Conservation (phyloP, 2,113 vertebrate genomes). For the Ceyx cyanopectus region DNA sequence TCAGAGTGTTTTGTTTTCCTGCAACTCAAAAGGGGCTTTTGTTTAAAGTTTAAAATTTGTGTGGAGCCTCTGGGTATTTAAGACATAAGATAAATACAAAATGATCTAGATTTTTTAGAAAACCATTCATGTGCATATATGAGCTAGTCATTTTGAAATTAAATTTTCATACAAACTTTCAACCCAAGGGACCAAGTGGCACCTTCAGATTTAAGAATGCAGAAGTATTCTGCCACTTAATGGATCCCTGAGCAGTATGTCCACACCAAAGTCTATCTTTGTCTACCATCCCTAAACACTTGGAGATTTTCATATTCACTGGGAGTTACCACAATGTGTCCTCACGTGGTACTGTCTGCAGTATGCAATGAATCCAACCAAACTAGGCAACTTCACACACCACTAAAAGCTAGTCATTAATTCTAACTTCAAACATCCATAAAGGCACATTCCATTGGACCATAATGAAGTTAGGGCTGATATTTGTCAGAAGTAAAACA, state of each 20-base stretch:
- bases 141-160: conserved; percentile 39
- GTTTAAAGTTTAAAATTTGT: conserved; percentile 58
- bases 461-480: not conserved
- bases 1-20: conserved; percentile 41
- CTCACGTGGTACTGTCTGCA: not conserved
- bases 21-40: conserved; percentile 32
- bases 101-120: conserved; percentile 42
- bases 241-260: not conserved
- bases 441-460: not conserved
- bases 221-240: conserved; percentile 15
- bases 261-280: not conserved
- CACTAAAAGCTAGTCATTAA: conserved; percentile 3
- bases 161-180: conserved; percentile 37
- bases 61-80: conserved; percentile 46
- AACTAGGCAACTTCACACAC: not conserved
- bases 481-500: not conserved
- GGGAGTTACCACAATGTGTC: not conserved
- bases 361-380: conserved; percentile 13
- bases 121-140: conserved; percentile 6
- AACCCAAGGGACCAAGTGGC: not conserved
- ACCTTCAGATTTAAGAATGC: conserved; percentile 50
- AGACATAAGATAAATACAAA: conserved; percentile 51
- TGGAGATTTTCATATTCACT: not conserved
- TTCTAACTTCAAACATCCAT: not conserved
- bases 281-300: not conserved